Percentiles rank a stretch among this genome's conserved stretches.
Conservation (phyloP, 35 echinoderm and acorn worm genomes). For the Apostichopus californicus region DNA sequence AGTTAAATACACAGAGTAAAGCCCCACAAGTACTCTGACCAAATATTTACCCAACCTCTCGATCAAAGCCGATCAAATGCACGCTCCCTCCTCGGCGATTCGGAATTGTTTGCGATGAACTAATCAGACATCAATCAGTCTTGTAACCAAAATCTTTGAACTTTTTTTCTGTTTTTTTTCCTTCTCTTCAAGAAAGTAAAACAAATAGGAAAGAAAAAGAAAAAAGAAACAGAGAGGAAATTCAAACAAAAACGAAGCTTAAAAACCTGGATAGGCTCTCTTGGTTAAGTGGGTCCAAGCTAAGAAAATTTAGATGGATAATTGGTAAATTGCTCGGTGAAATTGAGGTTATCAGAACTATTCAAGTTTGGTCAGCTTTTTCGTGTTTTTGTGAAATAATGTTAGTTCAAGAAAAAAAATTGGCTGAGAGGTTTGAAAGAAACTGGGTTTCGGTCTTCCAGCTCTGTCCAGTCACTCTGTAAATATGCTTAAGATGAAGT, state of each 20-base stretch:
- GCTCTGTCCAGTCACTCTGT: not conserved
- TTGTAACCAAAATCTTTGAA: not conserved
- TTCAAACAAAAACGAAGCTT: not conserved
- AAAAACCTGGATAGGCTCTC: not conserved
- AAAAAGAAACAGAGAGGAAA: too few species aligned
- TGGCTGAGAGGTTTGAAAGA: not conserved
- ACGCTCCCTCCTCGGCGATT: not conserved
- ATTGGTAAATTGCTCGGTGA: too few species aligned
- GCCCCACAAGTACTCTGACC: conserved; percentile 25
- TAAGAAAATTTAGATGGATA: too few species aligned
- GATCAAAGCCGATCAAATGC: not conserved
- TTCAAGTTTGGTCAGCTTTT: not conserved
- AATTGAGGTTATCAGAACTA: too few species aligned
- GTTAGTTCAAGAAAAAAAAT: not conserved
- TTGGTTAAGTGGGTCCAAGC: too few species aligned
- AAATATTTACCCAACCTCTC: conserved; percentile 17
- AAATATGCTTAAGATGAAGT: not conserved
- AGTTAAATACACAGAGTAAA: conserved; percentile 34
- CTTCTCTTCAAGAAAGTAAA: too few species aligned
- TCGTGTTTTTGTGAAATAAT: not conserved
- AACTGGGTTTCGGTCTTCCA: not conserved
- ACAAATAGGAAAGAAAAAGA: too few species aligned
- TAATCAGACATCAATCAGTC: conserved; percentile 40
- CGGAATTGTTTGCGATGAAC: conserved; percentile 19
- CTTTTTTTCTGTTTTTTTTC: too few species aligned